These are phyloP conservation scores for Sebastes oblongus DNA, from an alignment of 2,797 vertebrate genomes.

Conservation along the genomic window DNA sequence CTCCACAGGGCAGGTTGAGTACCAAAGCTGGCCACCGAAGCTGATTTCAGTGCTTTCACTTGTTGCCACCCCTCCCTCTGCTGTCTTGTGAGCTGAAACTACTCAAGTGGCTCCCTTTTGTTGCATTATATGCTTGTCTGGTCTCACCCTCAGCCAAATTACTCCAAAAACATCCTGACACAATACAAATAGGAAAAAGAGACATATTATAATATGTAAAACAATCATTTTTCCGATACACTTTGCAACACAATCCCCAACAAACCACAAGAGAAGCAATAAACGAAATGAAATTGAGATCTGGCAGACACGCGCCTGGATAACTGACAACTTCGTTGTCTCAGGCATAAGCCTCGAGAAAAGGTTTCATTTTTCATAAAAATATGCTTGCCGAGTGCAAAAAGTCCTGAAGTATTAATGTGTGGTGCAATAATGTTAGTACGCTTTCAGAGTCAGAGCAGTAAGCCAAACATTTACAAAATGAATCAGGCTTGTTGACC, in stretches of 20 bases:
- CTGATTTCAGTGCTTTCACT: conserved; percentile 10
- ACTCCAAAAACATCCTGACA: conserved; percentile 49
- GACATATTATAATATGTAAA: conserved; percentile 12
- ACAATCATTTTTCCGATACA: conserved; percentile 45
- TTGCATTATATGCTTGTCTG: neutral
- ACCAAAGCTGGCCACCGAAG: neutral
- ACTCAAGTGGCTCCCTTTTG: conserved; percentile 22
- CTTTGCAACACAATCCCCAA: conserved; percentile 34
- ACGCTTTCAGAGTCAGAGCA: conserved; percentile 16
- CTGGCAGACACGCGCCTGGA: conserved; percentile 34
- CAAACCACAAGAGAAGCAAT: conserved; percentile 52
- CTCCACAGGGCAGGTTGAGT: neutral
- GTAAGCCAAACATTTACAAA: conserved; percentile 20
- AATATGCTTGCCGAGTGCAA: conserved; percentile 45
- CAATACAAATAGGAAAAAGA: conserved; percentile 9
- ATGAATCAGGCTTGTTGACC: conserved; percentile 3
- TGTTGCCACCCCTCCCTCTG: neutral
- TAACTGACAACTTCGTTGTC: conserved; percentile 34
- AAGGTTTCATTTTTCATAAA: conserved; percentile 55
- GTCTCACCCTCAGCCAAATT: conserved; percentile 12
- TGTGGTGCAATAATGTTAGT: conserved; percentile 3
- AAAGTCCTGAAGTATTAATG: conserved; percentile 57
- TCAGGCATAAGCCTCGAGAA: conserved; percentile 18
- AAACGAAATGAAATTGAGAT: conserved; percentile 57
- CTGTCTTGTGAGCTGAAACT: conserved; percentile 5